Conservation (phyloP, 2,797 vertebrate species). For the Calcarius lapponicus region DNA sequence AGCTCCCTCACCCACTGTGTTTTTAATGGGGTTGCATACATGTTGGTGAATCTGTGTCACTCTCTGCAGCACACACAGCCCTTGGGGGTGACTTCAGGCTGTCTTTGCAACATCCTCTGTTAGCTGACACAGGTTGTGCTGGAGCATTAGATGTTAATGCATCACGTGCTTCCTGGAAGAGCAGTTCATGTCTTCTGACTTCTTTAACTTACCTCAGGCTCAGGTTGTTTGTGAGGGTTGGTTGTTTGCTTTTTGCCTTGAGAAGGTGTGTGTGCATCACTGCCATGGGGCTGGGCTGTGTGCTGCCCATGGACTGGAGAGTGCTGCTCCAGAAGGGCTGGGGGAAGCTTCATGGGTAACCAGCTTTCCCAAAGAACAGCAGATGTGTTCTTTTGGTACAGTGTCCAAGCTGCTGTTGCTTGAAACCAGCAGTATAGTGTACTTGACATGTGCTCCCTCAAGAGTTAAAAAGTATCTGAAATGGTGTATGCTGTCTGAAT, state of each 20-base stretch:
- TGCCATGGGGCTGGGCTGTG: rapidly evolving
- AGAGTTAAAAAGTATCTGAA: neutral
- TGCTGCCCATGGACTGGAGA: rapidly evolving
- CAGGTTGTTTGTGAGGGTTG: neutral
- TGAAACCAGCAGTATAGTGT: neutral
- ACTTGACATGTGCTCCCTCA: neutral
- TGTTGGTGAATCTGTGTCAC: neutral
- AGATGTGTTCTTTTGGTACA: neutral
- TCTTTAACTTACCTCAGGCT: neutral
- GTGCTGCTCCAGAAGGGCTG: neutral
- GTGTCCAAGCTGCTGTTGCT: neutral
- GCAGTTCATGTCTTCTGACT: neutral
- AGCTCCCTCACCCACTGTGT: rapidly evolving
- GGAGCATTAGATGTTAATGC: neutral
- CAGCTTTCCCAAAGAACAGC: neutral
- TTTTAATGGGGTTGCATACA: neutral
- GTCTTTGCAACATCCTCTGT: neutral
- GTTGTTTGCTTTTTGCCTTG: neutral
- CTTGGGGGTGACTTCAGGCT: neutral
- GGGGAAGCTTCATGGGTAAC: neutral
- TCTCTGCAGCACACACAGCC: neutral
- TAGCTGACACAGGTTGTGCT: neutral
- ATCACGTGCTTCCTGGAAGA: rapidly evolving
- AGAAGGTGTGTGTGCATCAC: neutral
- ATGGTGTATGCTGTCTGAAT: neutral